These are phyloP conservation scores for Tauraco hartlaubi DNA, from an alignment of 2,797 vertebrate genomes.

Conservation along the genomic window DNA sequence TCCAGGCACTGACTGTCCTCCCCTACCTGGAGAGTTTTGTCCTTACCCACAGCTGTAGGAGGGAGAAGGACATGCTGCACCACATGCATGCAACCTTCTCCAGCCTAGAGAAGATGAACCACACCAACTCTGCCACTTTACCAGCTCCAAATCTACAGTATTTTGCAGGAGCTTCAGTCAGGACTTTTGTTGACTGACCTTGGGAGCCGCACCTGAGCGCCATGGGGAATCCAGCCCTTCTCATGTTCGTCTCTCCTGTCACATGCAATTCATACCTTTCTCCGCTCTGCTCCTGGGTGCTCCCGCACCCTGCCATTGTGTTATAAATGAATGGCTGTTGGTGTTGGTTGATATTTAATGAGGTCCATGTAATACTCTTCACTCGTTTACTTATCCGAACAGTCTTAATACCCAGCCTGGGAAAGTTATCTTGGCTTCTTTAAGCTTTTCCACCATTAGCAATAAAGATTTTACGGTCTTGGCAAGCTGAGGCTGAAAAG, in stretches of 20 bases:
- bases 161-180: neutral
- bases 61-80: neutral
- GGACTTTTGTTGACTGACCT: neutral
- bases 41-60: neutral
- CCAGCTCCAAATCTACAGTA: neutral
- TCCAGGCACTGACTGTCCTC: neutral
- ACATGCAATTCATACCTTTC: neutral
- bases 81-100: neutral
- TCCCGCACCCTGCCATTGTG: slow-evolving; percentile 7
- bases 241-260: neutral
- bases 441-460: slow-evolving; percentile 63
- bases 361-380: slow-evolving; percentile 49
- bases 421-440: slow-evolving; percentile 71
- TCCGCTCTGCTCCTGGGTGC: slow-evolving; percentile 15
- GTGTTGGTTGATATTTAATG: slow-evolving; percentile 74
- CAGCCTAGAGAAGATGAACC: neutral
- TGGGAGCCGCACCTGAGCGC: neutral
- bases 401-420: slow-evolving; percentile 58
- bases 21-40: neutral
- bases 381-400: slow-evolving; percentile 57
- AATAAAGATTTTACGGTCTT: slow-evolving; percentile 74
- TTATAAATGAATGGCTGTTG: slow-evolving; percentile 71
- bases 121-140: neutral
- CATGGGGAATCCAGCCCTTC: neutral
- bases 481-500: slow-evolving; percentile 40